A percentile compares a stretch with the other conserved stretches of the same genome.
Evolutionary conservation across 2,797 vertebrate genomes (phyloP).

Genomic region (Microcaecilia unicolor): DNA sequence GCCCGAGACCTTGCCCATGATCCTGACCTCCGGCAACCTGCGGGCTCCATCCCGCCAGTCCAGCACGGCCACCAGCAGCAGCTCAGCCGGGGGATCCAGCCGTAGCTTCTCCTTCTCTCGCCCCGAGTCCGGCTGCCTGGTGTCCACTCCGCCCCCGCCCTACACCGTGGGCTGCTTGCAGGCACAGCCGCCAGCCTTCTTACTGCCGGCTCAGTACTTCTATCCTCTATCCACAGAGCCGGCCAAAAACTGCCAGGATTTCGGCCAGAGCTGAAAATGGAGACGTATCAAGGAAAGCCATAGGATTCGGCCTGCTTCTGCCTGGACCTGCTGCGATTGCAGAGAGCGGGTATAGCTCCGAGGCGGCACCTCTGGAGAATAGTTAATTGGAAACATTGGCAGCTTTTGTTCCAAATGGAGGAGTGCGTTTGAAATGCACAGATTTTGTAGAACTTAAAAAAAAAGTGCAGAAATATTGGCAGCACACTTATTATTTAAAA

Average conservation of each 20-base stretch:
- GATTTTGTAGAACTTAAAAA: too few species aligned
- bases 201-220: conserved; percentile 84
- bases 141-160: conserved; percentile 56
- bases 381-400: too few species aligned
- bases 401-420: too few species aligned
- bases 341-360: too few species aligned
- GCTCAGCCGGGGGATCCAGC: conserved; percentile 72
- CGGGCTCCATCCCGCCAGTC: conserved; percentile 85
- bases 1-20: conserved; percentile 95
- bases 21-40: conserved; percentile 72
- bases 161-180: conserved; percentile 62
- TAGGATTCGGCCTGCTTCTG: too few species aligned
- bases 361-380: too few species aligned
- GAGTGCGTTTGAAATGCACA: too few species aligned
- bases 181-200: conserved; percentile 58
- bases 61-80: conserved; percentile 87
- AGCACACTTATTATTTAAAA: too few species aligned
- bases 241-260: conserved; percentile 78
- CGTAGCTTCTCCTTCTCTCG: conserved; percentile 75
- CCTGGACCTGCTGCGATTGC: too few species aligned
- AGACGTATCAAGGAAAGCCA: too few species aligned
- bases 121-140: conserved; percentile 48
- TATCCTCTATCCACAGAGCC: conserved; percentile 79
- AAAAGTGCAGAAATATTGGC: too few species aligned
- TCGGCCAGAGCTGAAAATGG: conserved; percentile 81